Evolutionary conservation across 2,888 invertebrate species (phyloP), one percentile per base, ranked within the genome.

Genomic region (Rotaria sp.): DNA sequence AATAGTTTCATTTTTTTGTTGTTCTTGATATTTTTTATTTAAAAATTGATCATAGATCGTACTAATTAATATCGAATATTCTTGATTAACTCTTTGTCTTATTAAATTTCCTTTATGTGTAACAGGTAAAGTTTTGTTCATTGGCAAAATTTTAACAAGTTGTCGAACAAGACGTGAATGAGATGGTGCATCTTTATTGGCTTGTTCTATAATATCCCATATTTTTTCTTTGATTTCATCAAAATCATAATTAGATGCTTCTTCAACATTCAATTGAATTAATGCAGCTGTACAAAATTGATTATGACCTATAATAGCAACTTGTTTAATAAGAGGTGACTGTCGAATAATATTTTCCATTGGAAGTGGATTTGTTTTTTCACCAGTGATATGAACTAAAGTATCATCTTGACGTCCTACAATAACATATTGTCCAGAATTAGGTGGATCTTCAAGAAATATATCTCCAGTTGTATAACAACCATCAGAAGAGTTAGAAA

Each of bases 361-460:
- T 45, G 80, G 80, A 24, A 41, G 1, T 80, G 80, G 80, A 80
- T 80, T 80, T 80, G 80, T 80, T 80, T 80, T 80, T 45, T 80
- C 80, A 45, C 80, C 80, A n/a, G 11, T 80, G 0, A 80, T 5
- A 80, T 80, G 80, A n/a, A 80, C 45, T 45, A 80, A 45, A 4
- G 80, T 80, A 80, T 80, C 80, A 80, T 80, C 80, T 80, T 80
- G 41, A 26, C 80, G 80, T 13, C 80, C 80, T 45, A 80, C 45
- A 4, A 80, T 80, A 13, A 10, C 0, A 80, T 80, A 80, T 11
- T 26, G 26, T 3, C 80, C 80, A 8, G 80, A 45, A 80, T 80
- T 80, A 26, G 80, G 45, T 45, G 45, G 45, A 80, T 80, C 80
- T 80, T 80, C 80, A 11, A 80, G n/a, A 2, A 80, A 1, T n/a